Evolutionary conservation across 2,113 vertebrate genomes (phyloP).

Genomic region (Periophthalmodon schlosseri): DNA sequence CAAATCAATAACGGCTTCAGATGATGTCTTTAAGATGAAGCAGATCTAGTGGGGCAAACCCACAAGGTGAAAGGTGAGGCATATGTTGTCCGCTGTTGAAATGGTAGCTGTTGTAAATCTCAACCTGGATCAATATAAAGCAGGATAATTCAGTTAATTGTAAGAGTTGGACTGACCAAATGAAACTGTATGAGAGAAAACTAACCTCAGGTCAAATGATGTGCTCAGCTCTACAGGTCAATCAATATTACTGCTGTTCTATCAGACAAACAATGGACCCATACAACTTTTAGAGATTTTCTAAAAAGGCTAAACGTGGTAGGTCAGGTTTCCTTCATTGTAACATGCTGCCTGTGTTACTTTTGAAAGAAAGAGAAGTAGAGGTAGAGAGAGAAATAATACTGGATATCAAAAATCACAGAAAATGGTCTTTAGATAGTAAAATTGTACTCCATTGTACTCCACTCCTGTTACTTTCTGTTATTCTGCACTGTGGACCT

Average conservation of each 20-base stretch:
- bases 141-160: slow-evolving; percentile 42
- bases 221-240: slow-evolving; percentile 3
- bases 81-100: background rate
- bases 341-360: background rate
- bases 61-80: slow-evolving; percentile 26
- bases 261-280: background rate
- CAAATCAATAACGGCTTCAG: slow-evolving; percentile 28
- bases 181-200: slow-evolving; percentile 12
- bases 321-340: background rate
- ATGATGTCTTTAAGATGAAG: slow-evolving; percentile 11
- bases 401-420: too few relatives aligned
- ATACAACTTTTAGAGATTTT: background rate
- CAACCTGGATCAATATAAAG: slow-evolving; percentile 31
- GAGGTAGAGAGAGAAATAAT: too few relatives aligned
- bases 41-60: background rate
- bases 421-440: background rate
- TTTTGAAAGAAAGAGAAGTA: background rate
- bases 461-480: too few relatives aligned
- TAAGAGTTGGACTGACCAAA: slow-evolving; percentile 8
- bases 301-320: background rate
- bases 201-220: background rate
- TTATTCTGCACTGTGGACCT: background rate
- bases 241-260: slow-evolving; percentile 26
- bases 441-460: background rate
- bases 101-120: slow-evolving; percentile 3